phyloP scores from a whole-genome alignment of 2,797 vertebrate genomes.

The Lates japonicus region DNA sequence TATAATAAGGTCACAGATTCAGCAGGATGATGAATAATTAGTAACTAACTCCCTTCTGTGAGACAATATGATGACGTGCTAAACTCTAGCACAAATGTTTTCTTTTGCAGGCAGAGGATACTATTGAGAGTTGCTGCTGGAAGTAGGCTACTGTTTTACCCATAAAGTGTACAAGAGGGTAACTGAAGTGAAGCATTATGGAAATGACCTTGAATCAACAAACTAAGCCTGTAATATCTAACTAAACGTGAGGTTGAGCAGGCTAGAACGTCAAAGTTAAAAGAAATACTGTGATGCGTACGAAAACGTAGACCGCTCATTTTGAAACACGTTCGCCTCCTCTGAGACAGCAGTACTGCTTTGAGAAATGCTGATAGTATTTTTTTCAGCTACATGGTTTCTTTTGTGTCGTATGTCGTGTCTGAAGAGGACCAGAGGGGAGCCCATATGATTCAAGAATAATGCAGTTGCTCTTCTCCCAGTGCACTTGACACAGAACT shows the following conservation, averaged over 20 bases:
- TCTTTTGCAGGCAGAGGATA: neutral
- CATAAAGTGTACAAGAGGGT: neutral
- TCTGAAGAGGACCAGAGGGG: neutral
- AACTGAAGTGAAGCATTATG: neutral
- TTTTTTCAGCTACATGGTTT: neutral
- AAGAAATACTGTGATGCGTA: neutral
- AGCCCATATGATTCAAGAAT: constrained; percentile 15
- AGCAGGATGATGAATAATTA: neutral
- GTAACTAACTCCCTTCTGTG: neutral
- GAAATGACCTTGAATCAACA: neutral
- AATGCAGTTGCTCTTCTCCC: neutral
- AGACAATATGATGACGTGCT: neutral
- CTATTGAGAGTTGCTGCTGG: neutral
- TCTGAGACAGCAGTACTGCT: neutral
- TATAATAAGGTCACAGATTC: neutral
- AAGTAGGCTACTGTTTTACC: too few species aligned
- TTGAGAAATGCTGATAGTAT: neutral
- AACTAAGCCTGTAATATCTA: neutral
- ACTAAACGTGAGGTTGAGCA: neutral
- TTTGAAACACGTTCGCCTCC: fast-evolving
- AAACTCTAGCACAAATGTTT: neutral
- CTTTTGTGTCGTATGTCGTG: neutral
- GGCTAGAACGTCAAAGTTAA: neutral
- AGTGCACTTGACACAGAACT: neutral
- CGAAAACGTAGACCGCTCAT: neutral